phyloP scores from a whole-genome alignment of 2,113 vertebrate species.

The Camelus dromedarius region DNA sequence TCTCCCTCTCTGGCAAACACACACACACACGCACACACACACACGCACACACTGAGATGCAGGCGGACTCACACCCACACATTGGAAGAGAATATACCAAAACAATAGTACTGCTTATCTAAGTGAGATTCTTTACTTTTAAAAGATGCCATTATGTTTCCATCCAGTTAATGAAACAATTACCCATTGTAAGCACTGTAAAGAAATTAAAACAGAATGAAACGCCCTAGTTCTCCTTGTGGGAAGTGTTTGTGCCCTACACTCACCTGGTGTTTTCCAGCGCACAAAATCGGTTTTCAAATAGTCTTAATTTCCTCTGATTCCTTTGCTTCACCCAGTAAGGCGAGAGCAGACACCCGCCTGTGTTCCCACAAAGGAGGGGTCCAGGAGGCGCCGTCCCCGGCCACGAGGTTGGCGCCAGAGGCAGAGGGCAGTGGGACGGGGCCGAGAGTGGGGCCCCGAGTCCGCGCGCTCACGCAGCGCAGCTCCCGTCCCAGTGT shows the following conservation, averaged over 20 bases:
- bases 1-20: neutral
- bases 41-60: neutral
- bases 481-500: accelerated
- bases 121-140: neutral
- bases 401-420: accelerated
- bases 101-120: neutral
- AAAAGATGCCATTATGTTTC: neutral
- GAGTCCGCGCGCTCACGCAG: accelerated
- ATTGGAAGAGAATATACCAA: neutral
- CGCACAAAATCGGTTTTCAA: neutral
- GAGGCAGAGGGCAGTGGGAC: accelerated
- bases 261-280: neutral
- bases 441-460: accelerated
- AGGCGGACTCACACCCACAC: neutral
- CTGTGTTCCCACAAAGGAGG: accelerated
- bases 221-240: neutral
- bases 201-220: neutral
- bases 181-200: accelerated
- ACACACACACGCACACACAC: neutral
- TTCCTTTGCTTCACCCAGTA: neutral
- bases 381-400: accelerated
- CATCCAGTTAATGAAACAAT: accelerated
- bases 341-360: neutral
- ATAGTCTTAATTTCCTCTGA: neutral
- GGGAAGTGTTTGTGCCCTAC: neutral